Conservation (phyloP, 2,888 invertebrate species). For the Chymomyza caudatula region DNA sequence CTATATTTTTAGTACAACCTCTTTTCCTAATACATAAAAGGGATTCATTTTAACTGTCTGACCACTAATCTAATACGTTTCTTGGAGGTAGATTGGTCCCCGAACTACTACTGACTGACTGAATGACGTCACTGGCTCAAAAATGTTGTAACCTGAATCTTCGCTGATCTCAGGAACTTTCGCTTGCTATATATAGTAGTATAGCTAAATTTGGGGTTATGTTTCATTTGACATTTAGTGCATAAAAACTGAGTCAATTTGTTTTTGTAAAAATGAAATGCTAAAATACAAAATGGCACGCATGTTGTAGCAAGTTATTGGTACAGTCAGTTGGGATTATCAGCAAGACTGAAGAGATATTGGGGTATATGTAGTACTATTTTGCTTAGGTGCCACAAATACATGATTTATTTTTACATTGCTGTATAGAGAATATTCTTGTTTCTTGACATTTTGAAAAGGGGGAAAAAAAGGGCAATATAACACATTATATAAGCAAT, state of each 20-base stretch:
- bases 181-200: no score
- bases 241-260: neutral
- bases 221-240: no score
- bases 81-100: no score
- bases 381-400: neutral
- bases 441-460: neutral
- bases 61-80: no score
- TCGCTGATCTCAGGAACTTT: no score
- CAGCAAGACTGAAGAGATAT: neutral
- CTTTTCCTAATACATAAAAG: no score
- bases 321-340: neutral
- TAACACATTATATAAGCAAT: slow-evolving; percentile 52
- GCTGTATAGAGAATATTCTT: neutral
- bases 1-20: no score
- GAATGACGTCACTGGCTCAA: no score
- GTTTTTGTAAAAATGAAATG: neutral
- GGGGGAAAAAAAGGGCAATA: neutral
- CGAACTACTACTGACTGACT: no score
- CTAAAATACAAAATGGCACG: neutral
- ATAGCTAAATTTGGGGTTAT: no score
- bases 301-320: neutral
- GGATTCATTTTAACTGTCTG: no score
- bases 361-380: neutral
- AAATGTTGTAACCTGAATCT: no score
- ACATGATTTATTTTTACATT: neutral